These are phyloP conservation scores for Calidris pygmaea DNA, from an alignment of 2,113 vertebrate genomes.

Conservation along the genomic window DNA sequence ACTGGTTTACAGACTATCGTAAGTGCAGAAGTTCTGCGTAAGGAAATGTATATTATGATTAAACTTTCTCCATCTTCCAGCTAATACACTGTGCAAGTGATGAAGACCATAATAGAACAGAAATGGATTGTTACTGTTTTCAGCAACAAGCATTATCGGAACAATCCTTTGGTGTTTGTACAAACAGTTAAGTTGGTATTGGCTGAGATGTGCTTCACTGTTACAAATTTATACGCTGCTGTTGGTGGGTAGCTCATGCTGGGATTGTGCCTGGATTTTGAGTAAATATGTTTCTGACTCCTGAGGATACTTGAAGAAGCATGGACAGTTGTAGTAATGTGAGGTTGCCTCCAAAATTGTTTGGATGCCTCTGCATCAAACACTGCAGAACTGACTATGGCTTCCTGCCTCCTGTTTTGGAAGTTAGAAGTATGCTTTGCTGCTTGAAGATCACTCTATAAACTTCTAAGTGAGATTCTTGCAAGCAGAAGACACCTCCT, in stretches of 20 bases:
- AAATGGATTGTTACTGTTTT: not conserved
- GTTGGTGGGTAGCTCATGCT: not conserved
- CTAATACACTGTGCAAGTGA: not conserved
- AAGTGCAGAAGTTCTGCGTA: not conserved
- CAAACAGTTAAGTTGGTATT: not conserved
- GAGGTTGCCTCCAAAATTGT: not conserved
- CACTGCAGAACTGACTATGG: not conserved
- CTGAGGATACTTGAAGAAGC: not conserved
- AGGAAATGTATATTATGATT: not conserved
- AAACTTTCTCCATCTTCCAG: not conserved
- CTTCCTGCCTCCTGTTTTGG: not conserved
- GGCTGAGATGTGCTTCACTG: not conserved
- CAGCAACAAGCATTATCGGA: not conserved
- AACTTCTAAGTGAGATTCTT: not conserved
- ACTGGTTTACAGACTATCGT: not conserved
- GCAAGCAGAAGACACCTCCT: not conserved
- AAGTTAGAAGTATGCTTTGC: not conserved
- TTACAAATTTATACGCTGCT: not conserved
- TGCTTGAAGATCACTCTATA: not conserved
- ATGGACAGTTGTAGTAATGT: not conserved
- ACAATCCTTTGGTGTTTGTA: not conserved
- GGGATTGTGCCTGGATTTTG: not conserved
- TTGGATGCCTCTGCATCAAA: not conserved
- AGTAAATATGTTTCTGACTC: not conserved
- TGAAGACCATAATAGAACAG: not conserved